Evolutionary conservation across 2,797 vertebrate genomes (phyloP), one percentile per base, ranked within the genome.

Genomic region (Philypnodon macrostomus): DNA sequence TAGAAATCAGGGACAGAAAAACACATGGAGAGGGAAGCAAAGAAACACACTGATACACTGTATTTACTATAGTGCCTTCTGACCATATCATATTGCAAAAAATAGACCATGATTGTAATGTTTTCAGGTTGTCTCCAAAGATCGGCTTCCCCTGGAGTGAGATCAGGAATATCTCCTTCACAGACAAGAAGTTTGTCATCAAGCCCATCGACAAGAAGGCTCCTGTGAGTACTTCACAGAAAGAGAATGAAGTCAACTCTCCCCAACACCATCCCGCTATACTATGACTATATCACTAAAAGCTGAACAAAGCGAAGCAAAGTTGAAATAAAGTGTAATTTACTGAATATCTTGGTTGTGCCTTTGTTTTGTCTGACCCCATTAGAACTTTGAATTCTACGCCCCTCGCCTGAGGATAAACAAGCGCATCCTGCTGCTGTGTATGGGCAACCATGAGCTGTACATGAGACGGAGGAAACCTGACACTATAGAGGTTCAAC

Each of bases 111-210:
- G 1, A 0, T 13, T 14, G 0, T 27, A 57, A 1, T 16, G 8
- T 6, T 39, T 31, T 31, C 86, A 98, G 96, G 87, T 87, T 98
- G 71, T 96, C 96, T 56, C 96, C 96, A 63, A 98, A 98, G 90
- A 98, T 98, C 67, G 95, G 96, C 71, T 98, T 98, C 85, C 96
- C 96, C 27, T 98, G 96, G 96, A 98, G 96, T 23, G 96, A 98
- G 87, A 98, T 98, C 84, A 88, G 95, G 81, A 98, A 98, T 86
- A 98, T 98, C 78, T 97, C 95, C 67, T 98, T 97, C 87, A 97
- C 92, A 0, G 95, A 98, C 85, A 98, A 97, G 89, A 98, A 97
- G 73, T 98, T 98, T 87, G 93, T 97, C 71, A 98, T 98, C 89
- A 97, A 98, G 66, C 95, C 96, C 47, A 96, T 98, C 15, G 95